Percentiles rank a stretch among this genome's conserved stretches.
Evolutionary conservation across 2,888 invertebrate species (phyloP).

Genomic region (Halocaridina rubra): DNA sequence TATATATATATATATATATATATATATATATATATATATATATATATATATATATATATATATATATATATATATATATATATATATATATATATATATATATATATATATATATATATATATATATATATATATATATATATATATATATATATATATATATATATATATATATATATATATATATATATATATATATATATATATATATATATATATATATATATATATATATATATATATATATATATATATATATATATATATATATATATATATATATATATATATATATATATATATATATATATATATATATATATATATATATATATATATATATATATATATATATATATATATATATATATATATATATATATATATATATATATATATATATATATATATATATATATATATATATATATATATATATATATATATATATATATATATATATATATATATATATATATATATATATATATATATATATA

Average conservation of each 20-base stretch:
- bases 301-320: neutral
- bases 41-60: too few species aligned
- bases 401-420: too few species aligned
- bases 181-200: conserved; percentile 8
- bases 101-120: too few species aligned
- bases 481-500: conserved; percentile 19
- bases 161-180: conserved; percentile 8
- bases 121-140: neutral
- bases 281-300: neutral
- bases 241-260: conserved; percentile 5
- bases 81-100: too few species aligned
- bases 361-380: too few species aligned
- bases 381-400: too few species aligned
- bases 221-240: conserved; percentile 1
- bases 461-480: conserved; percentile 21
- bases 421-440: conserved; percentile 18
- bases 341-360: conserved; percentile 21
- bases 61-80: too few species aligned
- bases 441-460: conserved; percentile 17
- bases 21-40: too few species aligned
- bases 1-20: too few species aligned
- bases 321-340: conserved; percentile 19
- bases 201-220: conserved; percentile 5
- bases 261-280: neutral
- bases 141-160: neutral